Evolutionary conservation across 2,888 invertebrate genomes (phyloP).

Genomic region (Timandra comae): DNA sequence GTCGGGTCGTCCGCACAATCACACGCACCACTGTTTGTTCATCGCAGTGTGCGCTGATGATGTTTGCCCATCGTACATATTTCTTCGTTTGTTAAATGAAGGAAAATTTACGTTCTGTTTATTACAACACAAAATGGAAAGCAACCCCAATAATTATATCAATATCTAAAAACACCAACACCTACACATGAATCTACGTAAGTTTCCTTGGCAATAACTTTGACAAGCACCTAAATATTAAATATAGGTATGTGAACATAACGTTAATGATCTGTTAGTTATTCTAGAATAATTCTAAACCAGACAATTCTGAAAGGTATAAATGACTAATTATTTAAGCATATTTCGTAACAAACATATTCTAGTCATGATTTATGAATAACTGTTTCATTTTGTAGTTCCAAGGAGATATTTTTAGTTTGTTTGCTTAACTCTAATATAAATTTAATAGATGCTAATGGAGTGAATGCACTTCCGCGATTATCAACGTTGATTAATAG

Average conservation of each 20-base stretch:
- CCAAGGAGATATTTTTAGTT: too few relatives aligned
- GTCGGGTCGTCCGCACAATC: slow-evolving; percentile 46
- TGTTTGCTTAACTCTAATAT: too few relatives aligned
- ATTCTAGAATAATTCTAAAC: slow-evolving; percentile 33
- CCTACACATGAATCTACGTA: slow-evolving; percentile 20
- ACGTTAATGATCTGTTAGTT: slow-evolving; percentile 55
- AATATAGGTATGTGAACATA: too few relatives aligned
- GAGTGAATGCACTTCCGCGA: slow-evolving; percentile 14
- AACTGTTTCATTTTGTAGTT: too few relatives aligned
- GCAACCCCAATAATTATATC: neutral
- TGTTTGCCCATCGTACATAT: slow-evolving; percentile 59
- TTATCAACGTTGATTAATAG: slow-evolving; percentile 9
- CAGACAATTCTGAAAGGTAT: neutral
- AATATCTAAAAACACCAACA: slow-evolving; percentile 8
- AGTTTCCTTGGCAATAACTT: slow-evolving; percentile 62
- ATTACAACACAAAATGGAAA: slow-evolving; percentile 7
- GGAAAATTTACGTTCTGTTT: slow-evolving; percentile 7
- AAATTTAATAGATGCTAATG: slow-evolving; percentile 9
- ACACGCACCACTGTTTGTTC: slow-evolving; percentile 66
- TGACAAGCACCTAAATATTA: slow-evolving; percentile 24
- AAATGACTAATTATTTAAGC: slow-evolving; percentile 1
- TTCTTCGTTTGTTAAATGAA: slow-evolving; percentile 31
- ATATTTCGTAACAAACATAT: neutral
- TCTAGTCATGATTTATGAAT: neutral
- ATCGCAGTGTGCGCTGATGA: slow-evolving; percentile 59